phyloP scores from a whole-genome alignment of 2,797 vertebrate species.

The Gila robusta region DNA sequence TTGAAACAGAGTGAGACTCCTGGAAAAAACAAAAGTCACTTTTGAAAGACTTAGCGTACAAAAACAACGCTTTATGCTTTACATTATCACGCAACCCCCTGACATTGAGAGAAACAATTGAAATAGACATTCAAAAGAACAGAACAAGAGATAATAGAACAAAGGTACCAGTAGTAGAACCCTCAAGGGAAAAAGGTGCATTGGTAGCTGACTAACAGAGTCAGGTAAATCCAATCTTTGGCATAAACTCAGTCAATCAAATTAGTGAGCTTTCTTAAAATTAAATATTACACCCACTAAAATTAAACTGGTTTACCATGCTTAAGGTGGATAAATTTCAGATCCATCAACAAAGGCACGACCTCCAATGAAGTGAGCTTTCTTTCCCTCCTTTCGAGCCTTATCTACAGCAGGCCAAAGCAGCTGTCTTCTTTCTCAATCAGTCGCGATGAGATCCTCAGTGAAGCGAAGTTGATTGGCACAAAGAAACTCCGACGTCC shows the following conservation, averaged over 20 bases:
- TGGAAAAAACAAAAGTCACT: no score
- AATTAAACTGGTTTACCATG: neutral
- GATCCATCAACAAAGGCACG: conserved; percentile 21
- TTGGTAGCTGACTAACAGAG: neutral
- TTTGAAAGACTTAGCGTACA: no score
- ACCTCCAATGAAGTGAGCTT: neutral
- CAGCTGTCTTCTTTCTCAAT: no score
- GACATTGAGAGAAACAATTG: no score
- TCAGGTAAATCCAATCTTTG: no score
- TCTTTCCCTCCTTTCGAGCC: neutral
- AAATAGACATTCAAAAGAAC: no score
- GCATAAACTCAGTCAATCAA: neutral
- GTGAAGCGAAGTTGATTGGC: conserved; percentile 19
- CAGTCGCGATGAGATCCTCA: neutral
- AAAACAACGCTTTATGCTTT: no score
- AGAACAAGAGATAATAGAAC: neutral
- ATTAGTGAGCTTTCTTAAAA: neutral
- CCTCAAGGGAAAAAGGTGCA: no score
- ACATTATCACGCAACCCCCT: no score
- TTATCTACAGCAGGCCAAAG: neutral
- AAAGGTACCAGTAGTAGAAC: neutral
- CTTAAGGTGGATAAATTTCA: neutral
- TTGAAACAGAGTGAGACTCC: no score
- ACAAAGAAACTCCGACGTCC: neutral
- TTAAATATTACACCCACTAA: neutral